These are phyloP conservation scores for Pangasianodon hypophthalmus DNA, from an alignment of 2,113 vertebrate genomes.

Conservation along the genomic window DNA sequence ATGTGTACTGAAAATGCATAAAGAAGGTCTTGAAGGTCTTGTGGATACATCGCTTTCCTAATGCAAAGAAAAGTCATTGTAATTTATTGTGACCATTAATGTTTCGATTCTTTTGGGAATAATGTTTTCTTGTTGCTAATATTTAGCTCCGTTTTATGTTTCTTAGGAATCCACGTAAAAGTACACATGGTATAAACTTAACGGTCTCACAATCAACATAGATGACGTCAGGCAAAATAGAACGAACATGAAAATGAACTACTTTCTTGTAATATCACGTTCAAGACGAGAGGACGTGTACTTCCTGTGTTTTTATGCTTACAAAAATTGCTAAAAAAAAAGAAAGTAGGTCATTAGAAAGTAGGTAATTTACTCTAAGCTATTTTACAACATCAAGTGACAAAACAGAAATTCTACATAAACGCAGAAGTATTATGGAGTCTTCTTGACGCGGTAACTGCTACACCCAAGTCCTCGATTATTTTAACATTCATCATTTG, in stretches of 20 bases:
- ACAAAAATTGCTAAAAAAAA: too few species aligned
- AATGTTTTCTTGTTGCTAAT: background rate
- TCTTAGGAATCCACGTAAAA: background rate
- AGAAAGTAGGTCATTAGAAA: background rate
- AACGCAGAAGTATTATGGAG: background rate
- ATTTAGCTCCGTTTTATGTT: background rate
- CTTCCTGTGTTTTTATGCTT: background rate
- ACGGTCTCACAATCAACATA: background rate
- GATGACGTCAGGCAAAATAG: background rate
- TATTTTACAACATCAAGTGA: background rate
- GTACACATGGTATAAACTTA: background rate
- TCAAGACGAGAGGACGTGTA: background rate
- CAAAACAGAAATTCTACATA: background rate
- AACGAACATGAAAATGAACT: background rate
- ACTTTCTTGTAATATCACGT: background rate
- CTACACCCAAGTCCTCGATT: background rate
- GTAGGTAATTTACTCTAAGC: background rate
- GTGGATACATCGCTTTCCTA: background rate
- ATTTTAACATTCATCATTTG: background rate
- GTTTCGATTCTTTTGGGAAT: background rate
- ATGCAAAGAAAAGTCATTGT: background rate
- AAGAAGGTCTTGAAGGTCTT: background rate
- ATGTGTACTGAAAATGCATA: background rate
- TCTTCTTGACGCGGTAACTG: background rate
- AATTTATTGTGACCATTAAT: background rate